A percentile compares a stretch with the other conserved stretches of the same genome.
phyloP scores from a whole-genome alignment of 2,113 vertebrate genomes.

The Puffinus mauretanicus region DNA sequence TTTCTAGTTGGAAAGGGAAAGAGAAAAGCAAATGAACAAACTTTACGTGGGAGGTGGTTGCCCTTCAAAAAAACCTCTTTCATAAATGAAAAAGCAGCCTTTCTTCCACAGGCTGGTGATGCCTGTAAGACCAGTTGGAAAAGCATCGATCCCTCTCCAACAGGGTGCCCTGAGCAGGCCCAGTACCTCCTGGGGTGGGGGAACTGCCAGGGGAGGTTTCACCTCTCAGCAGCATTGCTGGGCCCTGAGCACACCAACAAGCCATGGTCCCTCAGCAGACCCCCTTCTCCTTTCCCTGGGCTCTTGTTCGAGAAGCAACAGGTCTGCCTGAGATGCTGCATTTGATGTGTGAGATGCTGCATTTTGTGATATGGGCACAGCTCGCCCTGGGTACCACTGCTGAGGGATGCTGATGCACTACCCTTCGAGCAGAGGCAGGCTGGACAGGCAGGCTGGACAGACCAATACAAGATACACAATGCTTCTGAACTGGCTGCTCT shows the following conservation, averaged over 20 bases:
- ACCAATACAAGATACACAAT: background rate
- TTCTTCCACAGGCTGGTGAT: background rate
- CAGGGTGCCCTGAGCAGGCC: background rate
- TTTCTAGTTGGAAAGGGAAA: background rate
- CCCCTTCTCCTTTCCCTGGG: background rate
- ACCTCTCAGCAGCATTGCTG: background rate
- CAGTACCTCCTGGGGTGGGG: background rate
- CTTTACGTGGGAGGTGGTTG: background rate
- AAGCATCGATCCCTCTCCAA: background rate
- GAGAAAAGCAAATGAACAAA: background rate
- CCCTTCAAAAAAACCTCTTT: background rate
- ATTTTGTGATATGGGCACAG: background rate
- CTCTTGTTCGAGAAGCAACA: background rate
- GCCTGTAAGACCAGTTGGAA: background rate
- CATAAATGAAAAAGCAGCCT: background rate
- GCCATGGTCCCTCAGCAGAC: background rate
- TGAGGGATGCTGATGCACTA: background rate
- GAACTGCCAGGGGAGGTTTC: background rate
- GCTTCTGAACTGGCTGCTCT: background rate
- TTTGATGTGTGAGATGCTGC: background rate
- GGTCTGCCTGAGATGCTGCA: background rate
- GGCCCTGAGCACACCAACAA: background rate
- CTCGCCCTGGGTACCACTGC: background rate
- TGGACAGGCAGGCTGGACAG: background rate
- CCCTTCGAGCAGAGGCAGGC: background rate